phyloP scores from a whole-genome alignment of 2,888 invertebrate species.

The Chalcosyrphus nemorum region DNA sequence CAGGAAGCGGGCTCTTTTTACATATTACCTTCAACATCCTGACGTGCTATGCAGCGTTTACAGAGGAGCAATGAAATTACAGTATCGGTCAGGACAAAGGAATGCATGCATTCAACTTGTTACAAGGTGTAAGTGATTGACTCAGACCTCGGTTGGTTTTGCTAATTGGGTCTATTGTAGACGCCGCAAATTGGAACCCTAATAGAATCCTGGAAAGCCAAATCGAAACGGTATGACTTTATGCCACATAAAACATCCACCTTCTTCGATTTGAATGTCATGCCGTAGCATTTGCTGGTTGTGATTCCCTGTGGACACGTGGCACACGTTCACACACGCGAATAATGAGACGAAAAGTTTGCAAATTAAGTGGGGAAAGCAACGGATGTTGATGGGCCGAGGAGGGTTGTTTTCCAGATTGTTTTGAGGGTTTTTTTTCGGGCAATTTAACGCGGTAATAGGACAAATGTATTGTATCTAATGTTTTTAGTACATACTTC shows the following conservation, averaged over 20 bases:
- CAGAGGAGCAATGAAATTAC: neutral
- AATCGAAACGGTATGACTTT: slow-evolving; percentile 14
- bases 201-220: neutral
- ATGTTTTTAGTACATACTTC: slow-evolving; percentile 23
- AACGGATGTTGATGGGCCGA: slow-evolving; percentile 2
- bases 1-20: slow-evolving; percentile 48
- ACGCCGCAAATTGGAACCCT: slow-evolving; percentile 25
- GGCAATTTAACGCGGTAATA: slow-evolving; percentile 72
- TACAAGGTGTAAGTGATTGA: slow-evolving; percentile 28
- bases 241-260: slow-evolving; percentile 52
- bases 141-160: slow-evolving; percentile 30
- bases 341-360: slow-evolving; percentile 49
- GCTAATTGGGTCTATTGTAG: slow-evolving; percentile 47
- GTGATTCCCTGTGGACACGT: slow-evolving; percentile 34
- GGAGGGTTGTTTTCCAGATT: neutral
- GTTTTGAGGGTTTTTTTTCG: slow-evolving; percentile 44
- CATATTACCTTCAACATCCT: slow-evolving; percentile 41
- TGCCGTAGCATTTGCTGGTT: slow-evolving; percentile 18
- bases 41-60: slow-evolving; percentile 35
- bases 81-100: neutral
- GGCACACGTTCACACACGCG: slow-evolving; percentile 41
- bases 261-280: slow-evolving; percentile 55
- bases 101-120: slow-evolving; percentile 23
- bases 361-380: slow-evolving; percentile 37
- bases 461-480: slow-evolving; percentile 38